Percentiles rank a stretch among this genome's conserved stretches.
phyloP scores from a whole-genome alignment of 2,113 vertebrate genomes.

The Aegypius monachus region DNA sequence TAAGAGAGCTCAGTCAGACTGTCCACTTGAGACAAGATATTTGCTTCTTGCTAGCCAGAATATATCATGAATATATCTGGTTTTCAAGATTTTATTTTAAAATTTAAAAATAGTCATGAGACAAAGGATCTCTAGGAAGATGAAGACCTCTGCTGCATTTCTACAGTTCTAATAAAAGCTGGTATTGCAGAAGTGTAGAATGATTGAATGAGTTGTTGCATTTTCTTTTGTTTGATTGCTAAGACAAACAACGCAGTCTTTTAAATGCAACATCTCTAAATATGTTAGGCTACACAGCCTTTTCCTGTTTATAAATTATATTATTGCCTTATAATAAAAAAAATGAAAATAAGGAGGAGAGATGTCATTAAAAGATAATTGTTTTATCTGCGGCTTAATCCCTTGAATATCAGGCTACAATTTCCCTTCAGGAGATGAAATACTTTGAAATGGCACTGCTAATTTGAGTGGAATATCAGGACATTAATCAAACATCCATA shows the following conservation, averaged over 20 bases:
- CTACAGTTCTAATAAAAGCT: not conserved
- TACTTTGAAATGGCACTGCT: constrained; percentile 31
- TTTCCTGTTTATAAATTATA: not conserved
- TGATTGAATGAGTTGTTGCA: not conserved
- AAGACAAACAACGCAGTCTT: not conserved
- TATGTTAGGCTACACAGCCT: not conserved
- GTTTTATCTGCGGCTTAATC: constrained; percentile 22
- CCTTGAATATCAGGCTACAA: constrained; percentile 2
- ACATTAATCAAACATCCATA: constrained; percentile 21
- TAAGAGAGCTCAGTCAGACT: not conserved
- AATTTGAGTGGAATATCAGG: constrained; percentile 39
- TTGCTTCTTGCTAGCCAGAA: not conserved
- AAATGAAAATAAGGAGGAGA: not conserved
- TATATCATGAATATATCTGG: not conserved
- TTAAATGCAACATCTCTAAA: not conserved
- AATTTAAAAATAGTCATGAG: not conserved
- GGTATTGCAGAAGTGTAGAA: not conserved
- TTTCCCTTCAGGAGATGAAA: constrained; percentile 34
- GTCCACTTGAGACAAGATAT: not conserved
- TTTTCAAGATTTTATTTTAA: not conserved
- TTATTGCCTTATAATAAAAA: constrained; percentile 20
- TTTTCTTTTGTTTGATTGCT: not conserved
- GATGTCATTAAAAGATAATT: constrained; percentile 48
- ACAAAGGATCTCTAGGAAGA: not conserved
- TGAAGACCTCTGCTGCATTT: not conserved